Evolutionary conservation across 2,797 vertebrate genomes (phyloP).

Genomic region (Lerista edwardsae): DNA sequence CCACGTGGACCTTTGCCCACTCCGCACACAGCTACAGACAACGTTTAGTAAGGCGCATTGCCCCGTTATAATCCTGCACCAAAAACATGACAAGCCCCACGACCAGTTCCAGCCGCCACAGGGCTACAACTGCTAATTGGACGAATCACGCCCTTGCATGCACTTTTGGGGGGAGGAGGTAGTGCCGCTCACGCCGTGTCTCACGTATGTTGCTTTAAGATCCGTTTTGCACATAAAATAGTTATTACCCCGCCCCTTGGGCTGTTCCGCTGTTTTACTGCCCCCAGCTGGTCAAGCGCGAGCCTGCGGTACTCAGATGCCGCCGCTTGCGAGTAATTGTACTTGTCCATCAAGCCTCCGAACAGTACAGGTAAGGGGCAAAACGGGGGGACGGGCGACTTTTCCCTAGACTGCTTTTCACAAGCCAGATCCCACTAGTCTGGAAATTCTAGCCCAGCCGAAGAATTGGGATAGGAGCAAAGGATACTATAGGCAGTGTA

Average conservation of each 20-base stretch:
- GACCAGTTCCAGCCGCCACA: neutral
- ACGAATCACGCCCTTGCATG: neutral
- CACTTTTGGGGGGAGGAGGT: neutral
- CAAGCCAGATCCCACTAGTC: neutral
- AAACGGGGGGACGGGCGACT: neutral
- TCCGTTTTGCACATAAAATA: too few species aligned
- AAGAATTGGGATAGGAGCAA: neutral
- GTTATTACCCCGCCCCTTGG: neutral
- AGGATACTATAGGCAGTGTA: too few species aligned
- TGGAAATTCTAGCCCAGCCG: neutral
- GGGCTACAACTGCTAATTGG: neutral
- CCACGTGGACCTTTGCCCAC: too few species aligned
- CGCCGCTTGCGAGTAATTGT: neutral
- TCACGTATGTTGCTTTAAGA: neutral
- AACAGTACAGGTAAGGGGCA: too few species aligned
- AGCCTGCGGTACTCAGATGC: neutral
- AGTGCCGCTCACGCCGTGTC: too few species aligned
- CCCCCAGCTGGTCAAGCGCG: neutral
- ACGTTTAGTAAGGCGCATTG: too few species aligned
- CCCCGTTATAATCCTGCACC: too few species aligned
- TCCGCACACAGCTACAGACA: too few species aligned
- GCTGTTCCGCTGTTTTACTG: too few species aligned
- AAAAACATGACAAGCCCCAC: neutral
- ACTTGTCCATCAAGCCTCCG: neutral
- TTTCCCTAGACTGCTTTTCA: neutral